These are phyloP conservation scores for Phrynosoma platyrhinos DNA, from an alignment of 2,113 vertebrate genomes.

Conservation along the genomic window DNA sequence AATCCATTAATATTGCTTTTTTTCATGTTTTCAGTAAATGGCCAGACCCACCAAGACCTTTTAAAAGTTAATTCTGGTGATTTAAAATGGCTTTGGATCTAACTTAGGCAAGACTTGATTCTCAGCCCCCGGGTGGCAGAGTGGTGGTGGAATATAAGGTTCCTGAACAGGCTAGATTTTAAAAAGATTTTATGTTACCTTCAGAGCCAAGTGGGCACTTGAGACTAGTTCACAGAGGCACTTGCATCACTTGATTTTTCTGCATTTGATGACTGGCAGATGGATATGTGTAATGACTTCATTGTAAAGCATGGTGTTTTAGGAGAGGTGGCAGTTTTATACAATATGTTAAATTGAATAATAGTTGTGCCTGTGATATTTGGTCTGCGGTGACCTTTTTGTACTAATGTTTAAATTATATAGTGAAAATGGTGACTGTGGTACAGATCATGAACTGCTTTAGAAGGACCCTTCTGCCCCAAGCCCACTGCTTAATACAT, in stretches of 20 bases:
- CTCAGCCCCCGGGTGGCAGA: neutral
- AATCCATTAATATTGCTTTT: neutral
- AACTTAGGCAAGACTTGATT: neutral
- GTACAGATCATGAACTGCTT: too few species aligned
- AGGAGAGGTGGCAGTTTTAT: neutral
- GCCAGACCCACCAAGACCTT: neutral
- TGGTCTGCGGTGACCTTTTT: too few species aligned
- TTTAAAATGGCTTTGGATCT: neutral
- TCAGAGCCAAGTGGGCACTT: neutral
- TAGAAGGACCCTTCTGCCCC: too few species aligned
- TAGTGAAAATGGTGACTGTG: too few species aligned
- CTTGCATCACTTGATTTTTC: neutral
- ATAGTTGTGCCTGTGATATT: too few species aligned
- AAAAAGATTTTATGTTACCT: neutral
- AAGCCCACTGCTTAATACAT: too few species aligned
- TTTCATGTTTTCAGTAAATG: neutral
- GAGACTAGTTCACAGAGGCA: neutral
- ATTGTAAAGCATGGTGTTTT: neutral
- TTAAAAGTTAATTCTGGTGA: neutral
- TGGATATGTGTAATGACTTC: neutral
- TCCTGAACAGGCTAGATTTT: neutral
- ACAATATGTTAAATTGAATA: neutral
- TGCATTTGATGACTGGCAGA: neutral
- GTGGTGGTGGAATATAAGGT: neutral
- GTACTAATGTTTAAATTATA: too few species aligned